Percentiles rank a stretch among this genome's conserved stretches.
Conservation (phyloP, 1,140 invertebrate genomes). For the Drosophila willistoni region DNA sequence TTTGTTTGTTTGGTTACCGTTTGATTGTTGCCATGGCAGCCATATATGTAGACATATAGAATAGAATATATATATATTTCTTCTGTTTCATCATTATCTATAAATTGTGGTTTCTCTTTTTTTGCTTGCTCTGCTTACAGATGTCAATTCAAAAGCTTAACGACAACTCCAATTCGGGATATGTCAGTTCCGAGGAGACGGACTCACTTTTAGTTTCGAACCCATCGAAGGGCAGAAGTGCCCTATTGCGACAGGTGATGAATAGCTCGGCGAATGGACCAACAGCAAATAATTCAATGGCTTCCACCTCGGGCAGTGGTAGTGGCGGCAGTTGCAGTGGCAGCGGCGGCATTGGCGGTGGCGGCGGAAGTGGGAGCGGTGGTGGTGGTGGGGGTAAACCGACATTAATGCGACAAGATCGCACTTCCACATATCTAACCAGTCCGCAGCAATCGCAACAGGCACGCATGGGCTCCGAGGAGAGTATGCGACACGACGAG, state of each 20-base stretch:
- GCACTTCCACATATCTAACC: conserved; percentile 89
- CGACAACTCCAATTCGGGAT: conserved; percentile 86
- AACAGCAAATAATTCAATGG: conserved; percentile 84
- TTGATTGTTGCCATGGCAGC: too few relatives aligned
- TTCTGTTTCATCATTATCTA: neutral
- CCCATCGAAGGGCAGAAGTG: conserved; percentile 61
- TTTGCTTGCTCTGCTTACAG: conserved; percentile 40
- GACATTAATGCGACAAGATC: conserved; percentile 92
- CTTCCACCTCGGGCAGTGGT: conserved; percentile 74
- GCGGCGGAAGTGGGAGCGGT: conserved; percentile 51
- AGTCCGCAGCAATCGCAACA: conserved; percentile 89
- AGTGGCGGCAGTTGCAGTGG: conserved; percentile 38
- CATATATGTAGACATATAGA: too few relatives aligned
- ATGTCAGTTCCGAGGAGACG: conserved; percentile 91
- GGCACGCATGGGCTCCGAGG: conserved; percentile 89
- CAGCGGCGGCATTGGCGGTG: conserved; percentile 34
- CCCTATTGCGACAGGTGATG: conserved; percentile 69
- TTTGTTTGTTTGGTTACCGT: too few relatives aligned
- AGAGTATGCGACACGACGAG: conserved; percentile 85
- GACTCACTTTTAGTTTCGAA: conserved; percentile 88
- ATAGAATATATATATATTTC: neutral
- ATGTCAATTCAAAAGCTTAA: conserved; percentile 84
- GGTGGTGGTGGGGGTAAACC: conserved; percentile 86
- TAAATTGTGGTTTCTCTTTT: too few relatives aligned
- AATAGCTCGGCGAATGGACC: conserved; percentile 80